Base-by-base conservation (phyloP, 1,140 invertebrate species). In the Thaumatotibia leucotreta region DNA sequence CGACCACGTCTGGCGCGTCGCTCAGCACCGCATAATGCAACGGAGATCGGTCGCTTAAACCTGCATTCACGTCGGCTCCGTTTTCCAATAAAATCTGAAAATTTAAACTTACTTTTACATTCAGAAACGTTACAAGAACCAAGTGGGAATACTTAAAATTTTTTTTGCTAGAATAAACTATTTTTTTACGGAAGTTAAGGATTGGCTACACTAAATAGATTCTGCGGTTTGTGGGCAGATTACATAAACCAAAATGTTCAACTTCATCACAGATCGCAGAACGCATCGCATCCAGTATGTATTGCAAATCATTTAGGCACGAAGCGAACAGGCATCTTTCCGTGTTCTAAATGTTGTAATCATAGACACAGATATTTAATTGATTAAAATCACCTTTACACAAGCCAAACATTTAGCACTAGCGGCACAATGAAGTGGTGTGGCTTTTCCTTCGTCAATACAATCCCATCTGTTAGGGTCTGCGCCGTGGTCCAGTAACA, bases 341-440 rank as follows among this genome's bases (percentile, higher is more conserved):
- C n/a, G n/a, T n/a, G n/a, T n/a, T n/a, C n/a, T n/a, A n/a, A n/a
- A n/a, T n/a, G n/a, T n/a, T n/a, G n/a, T n/a, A n/a, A n/a, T n/a
- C n/a, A n/a, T n/a, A n/a, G n/a, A n/a, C n/a, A n/a, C 29, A 31
- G 1, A 32, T 1, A 9, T 32, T 5, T 35, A n/a, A n/a, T 35
- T 3, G 14, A 14, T 14, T n/a, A 17, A 39, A 20, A 8, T 82
- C 78, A 91, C 90, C 82, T 91, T 85, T 2, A 92, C 82, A 65
- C 92, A 93, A 22, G 80, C 74, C 4, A 94, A 67, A 71, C 93
- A 93, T 50, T 93, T 94, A 8, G 92, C 92, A 66, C 93, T 94
- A 0, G 96, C 95, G 3, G 96, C 95, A 75, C 95, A 96, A 77
- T 96, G 95, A 20, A 97, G 83, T 0, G 96, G 94, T 3, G 96